A percentile compares a stretch with the other conserved stretches of the same genome.
Evolutionary conservation across 2,797 vertebrate species (phyloP).

Genomic region (Urocyon cinereoargenteus): DNA sequence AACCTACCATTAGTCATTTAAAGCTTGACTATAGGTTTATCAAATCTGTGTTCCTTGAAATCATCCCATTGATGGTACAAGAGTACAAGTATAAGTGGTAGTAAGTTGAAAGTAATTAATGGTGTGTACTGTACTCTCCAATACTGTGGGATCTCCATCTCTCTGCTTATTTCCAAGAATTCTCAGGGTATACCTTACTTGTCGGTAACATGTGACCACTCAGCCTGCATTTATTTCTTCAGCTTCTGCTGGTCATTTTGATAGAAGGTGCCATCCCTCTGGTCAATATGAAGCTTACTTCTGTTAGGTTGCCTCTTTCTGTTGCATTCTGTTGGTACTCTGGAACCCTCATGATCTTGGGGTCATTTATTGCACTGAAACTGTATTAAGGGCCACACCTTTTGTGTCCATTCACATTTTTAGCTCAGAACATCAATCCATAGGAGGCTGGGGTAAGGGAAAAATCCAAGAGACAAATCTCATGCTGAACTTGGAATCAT

Average conservation of each 20-base stretch:
- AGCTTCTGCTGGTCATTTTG: not conserved
- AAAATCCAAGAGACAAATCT: not conserved
- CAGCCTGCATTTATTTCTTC: not conserved
- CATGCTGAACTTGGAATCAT: conserved; percentile 12
- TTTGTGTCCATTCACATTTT: not conserved
- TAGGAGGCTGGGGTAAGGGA: not conserved
- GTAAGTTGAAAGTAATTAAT: not conserved
- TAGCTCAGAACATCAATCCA: not conserved
- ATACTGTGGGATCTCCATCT: not conserved
- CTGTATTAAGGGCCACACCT: not conserved
- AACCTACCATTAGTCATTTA: not conserved
- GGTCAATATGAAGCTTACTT: not conserved
- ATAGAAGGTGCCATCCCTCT: not conserved
- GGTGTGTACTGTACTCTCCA: not conserved
- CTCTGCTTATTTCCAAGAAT: not conserved
- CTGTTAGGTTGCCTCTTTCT: not conserved
- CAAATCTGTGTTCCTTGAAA: not conserved
- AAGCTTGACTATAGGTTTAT: not conserved
- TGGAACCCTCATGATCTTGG: not conserved
- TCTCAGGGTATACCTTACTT: not conserved
- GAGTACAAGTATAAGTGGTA: not conserved
- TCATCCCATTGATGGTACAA: not conserved
- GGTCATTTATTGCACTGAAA: not conserved
- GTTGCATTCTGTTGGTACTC: not conserved
- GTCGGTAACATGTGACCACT: not conserved